Base-by-base conservation (phyloP, 2,888 invertebrate species). In the Oscheius sp. region DNA sequence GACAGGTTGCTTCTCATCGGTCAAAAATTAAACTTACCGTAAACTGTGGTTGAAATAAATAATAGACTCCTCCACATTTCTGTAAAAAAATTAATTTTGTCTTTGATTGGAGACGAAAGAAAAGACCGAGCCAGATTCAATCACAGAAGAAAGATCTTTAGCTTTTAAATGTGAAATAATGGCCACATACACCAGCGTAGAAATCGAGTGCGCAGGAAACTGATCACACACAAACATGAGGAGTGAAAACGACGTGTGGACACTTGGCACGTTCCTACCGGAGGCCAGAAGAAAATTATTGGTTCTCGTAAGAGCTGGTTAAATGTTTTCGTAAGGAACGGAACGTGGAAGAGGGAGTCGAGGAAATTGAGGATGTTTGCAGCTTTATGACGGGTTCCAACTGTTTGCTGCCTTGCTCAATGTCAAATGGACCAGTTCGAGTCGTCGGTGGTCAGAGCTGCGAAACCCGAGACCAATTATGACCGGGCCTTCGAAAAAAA, bases 371-470 rank as follows among this genome's bases (percentile, higher is more conserved):
- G 45, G 61, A 61, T 61, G 61, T 61, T 61, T 61, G 61, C 61
- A 29, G 61, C 61, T 61, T 61, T 61, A 45, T 61, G 61, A 61
- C 61, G 61, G 61, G 61, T 61, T 61, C 61, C 42, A 61, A 61
- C 61, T 61, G 61, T 61, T 61, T 61, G 61, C 61, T 45, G 61
- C 61, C 61, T 61, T 61, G 61, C 61, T 61, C 61, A 61, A 61
- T 61, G 61, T 61, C 61, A 61, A 61, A 61, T 61, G 61, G 61
- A 61, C 61, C 61, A 61, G 61, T 61, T 61, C 61, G 61, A 61
- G 45, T 61, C 55, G 61, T 55, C 48, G 55, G 20, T 31, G 61
- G 45, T 61, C 61, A 61, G 61, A 58, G 61, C 61, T 27, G 61
- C 45, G 61, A 61, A 61, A 42, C 61, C 61, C 61, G 61, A 61